Percentiles rank a stretch among this genome's conserved stretches.
Conservation (phyloP, 2,797 vertebrate genomes). For the Okamejei kenojei region DNA sequence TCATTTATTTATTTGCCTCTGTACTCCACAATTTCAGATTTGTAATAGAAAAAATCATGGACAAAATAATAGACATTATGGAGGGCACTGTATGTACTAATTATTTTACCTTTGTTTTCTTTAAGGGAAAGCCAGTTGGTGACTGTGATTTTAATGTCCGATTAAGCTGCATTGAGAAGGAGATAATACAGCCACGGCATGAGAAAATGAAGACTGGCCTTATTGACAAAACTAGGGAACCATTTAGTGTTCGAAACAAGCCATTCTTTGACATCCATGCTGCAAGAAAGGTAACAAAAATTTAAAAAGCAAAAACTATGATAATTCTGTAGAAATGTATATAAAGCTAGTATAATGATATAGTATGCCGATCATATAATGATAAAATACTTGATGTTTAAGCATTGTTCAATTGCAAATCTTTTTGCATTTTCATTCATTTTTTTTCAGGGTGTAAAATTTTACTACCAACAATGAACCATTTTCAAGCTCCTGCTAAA, state of each 20-base stretch:
- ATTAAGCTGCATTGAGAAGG: slow-evolving; percentile 87
- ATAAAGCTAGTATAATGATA: neutral
- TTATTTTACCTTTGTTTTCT: slow-evolving; percentile 44
- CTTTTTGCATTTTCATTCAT: neutral
- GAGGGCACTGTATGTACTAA: neutral
- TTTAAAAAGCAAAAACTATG: neutral
- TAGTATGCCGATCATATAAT: neutral
- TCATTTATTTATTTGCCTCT: too few relatives aligned
- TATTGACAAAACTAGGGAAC: slow-evolving; percentile 90
- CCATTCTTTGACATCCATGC: slow-evolving; percentile 88
- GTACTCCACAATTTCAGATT: too few relatives aligned
- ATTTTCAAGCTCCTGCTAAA: neutral
- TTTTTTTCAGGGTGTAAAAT: neutral
- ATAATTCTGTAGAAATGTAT: neutral
- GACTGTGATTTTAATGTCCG: slow-evolving; percentile 89
- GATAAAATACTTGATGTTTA: neutral
- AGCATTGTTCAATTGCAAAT: neutral
- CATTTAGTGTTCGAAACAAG: slow-evolving; percentile 87
- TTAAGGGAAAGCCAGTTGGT: slow-evolving; percentile 86
- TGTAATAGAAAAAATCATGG: too few relatives aligned
- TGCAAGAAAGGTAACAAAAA: slow-evolving; percentile 79
- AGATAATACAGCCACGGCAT: slow-evolving; percentile 85
- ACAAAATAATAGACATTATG: too few relatives aligned
- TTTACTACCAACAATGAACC: neutral
- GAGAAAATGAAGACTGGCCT: slow-evolving; percentile 92